Evolutionary conservation across 2,113 vertebrate genomes (phyloP).

Genomic region (Alligator mississippiensis): DNA sequence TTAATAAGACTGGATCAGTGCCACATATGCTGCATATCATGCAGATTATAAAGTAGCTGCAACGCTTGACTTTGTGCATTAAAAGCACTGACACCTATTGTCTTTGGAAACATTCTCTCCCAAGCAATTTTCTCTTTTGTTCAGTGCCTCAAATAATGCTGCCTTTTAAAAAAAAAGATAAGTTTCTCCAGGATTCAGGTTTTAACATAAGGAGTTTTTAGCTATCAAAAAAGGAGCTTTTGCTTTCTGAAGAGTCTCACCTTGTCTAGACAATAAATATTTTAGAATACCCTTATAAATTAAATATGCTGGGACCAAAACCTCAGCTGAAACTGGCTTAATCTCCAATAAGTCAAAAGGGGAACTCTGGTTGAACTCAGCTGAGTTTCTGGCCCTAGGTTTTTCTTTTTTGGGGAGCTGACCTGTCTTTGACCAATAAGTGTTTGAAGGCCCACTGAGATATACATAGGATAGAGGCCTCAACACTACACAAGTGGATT

Average conservation of each 20-base stretch:
- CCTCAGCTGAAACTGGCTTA: neutral
- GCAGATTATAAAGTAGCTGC: neutral
- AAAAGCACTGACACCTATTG: neutral
- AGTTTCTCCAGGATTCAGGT: neutral
- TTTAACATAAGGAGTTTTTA: neutral
- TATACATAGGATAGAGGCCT: neutral
- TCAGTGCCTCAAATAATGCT: neutral
- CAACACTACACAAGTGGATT: constrained; percentile 20
- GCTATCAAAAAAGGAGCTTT: neutral
- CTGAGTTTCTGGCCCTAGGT: neutral
- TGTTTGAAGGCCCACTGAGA: neutral
- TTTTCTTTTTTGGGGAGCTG: neutral
- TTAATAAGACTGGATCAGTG: neutral
- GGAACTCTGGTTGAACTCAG: neutral
- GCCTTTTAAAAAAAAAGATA: neutral
- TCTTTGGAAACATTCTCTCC: neutral
- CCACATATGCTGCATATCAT: neutral
- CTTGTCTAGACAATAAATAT: neutral
- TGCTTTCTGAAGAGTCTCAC: neutral
- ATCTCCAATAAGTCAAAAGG: neutral
- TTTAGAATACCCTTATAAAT: neutral
- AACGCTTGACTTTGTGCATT: neutral
- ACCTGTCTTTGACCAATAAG: neutral
- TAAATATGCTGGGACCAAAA: neutral
- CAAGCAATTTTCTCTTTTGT: neutral